Evolutionary conservation across 2,888 invertebrate species (phyloP).

Genomic region (Panopea generosa): DNA sequence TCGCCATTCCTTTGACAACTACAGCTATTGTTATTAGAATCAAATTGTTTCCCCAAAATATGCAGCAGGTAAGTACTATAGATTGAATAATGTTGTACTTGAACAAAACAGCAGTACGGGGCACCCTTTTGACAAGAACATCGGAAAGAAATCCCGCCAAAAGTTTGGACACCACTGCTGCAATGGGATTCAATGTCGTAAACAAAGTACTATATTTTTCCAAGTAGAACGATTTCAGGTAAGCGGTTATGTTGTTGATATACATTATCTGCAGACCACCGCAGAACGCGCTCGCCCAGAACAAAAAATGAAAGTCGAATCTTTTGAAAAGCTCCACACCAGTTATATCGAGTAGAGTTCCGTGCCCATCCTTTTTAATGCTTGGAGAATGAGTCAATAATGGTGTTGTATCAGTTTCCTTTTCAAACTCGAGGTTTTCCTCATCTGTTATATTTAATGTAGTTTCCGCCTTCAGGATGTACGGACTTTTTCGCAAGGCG

Average conservation of each 20-base stretch:
- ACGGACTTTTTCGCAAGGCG: too few species aligned
- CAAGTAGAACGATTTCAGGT: slow-evolving; percentile 67
- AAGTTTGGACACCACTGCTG: slow-evolving; percentile 66
- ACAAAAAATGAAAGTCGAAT: slow-evolving; percentile 69
- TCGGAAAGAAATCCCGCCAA: slow-evolving; percentile 69
- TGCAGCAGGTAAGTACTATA: slow-evolving; percentile 48
- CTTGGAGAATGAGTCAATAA: slow-evolving; percentile 1
- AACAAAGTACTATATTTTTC: slow-evolving; percentile 65
- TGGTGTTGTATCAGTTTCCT: too few species aligned
- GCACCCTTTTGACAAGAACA: slow-evolving; percentile 60
- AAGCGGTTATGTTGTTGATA: slow-evolving; percentile 67
- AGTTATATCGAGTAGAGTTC: slow-evolving; percentile 60
- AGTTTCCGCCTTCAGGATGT: too few species aligned
- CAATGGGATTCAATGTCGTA: slow-evolving; percentile 66
- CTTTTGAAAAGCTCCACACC: slow-evolving; percentile 55
- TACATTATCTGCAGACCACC: slow-evolving; percentile 70
- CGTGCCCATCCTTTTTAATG: too few species aligned
- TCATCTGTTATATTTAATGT: slow-evolving; percentile 43
- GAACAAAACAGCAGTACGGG: slow-evolving; percentile 61
- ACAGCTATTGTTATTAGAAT: slow-evolving; percentile 54
- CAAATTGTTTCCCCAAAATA: slow-evolving; percentile 66
- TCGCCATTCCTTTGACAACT: slow-evolving; percentile 65
- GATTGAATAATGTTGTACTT: slow-evolving; percentile 60
- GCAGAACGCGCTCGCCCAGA: slow-evolving; percentile 68
- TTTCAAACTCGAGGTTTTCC: too few species aligned